Base-by-base conservation (phyloP, 2,797 vertebrate species). In the Phoxinus dragarum region DNA sequence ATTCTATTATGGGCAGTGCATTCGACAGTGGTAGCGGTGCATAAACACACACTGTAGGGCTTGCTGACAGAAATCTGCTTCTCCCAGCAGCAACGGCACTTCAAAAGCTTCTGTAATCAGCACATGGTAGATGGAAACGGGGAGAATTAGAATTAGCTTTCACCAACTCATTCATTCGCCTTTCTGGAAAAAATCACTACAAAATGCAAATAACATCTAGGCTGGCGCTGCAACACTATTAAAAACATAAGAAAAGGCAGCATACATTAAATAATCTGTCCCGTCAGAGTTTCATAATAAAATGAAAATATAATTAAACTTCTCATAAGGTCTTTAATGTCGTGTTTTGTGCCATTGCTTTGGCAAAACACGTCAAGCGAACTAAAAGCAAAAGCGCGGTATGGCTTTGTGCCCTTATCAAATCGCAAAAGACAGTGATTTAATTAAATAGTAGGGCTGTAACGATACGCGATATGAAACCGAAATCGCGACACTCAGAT, bases 51-150 rank as follows among this genome's bases (percentile, higher is more conserved):
- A 64, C 36, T 40, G 73, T 47, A 81, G 10, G 81, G 34, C 6
- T 38, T 17, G 54, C 86, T 86, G 88, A 85, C 79, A 87, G 81
- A 90, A 88, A 88, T 81, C 86, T 89, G 84, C 86, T 82, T 88
- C 80, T 54, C 49, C 36, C 38, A 64, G 83, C 56, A 78, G 38
- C 34, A 47, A 66, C 59, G 87, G 40, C 47, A 80, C 84, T 72
- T 74, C 84, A 88, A 88, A 86, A 80, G 38, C 52, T 61, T 75
- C 73, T 75, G n/a, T 71, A 82, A 84, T 87, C 79, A 82, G 74
- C 49, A 80, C 40, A 86, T 40, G 66, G 68, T 34, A 66, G 68
- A 82, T 76, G 27, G n/a, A 5, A 67, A 74, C 4, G 27, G 21
- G 17, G 72, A 68, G 44, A 49, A 86, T 38, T 76, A 23, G 47